These are phyloP conservation scores for Lacerta agilis DNA, from an alignment of 2,797 vertebrate species.

Conservation along the genomic window DNA sequence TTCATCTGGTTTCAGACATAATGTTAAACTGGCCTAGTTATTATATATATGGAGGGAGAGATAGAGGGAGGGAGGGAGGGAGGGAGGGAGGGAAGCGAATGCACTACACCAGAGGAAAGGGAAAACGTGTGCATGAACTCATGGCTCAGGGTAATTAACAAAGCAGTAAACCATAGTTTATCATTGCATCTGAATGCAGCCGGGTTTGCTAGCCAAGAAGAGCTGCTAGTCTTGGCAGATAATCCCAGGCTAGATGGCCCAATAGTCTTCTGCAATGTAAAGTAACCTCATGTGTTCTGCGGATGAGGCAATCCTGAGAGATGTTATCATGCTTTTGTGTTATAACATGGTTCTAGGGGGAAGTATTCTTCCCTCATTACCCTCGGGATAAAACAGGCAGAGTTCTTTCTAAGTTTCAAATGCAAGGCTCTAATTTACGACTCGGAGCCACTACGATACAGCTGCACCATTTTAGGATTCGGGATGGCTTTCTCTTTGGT, in stretches of 20 bases:
- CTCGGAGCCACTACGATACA: background rate
- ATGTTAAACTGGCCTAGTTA: background rate
- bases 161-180: background rate
- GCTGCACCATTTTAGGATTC: background rate
- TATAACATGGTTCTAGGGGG: background rate
- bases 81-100: no score
- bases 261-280: no score
- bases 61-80: no score
- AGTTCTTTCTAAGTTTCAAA: slow-evolving; percentile 10
- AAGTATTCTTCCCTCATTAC: background rate
- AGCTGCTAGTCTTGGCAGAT: background rate
- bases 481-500: background rate
- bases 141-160: background rate
- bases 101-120: background rate
- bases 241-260: background rate
- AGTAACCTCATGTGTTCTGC: background rate
- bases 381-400: background rate
- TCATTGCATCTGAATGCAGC: background rate
- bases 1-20: background rate
- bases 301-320: background rate
- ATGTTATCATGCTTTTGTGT: background rate
- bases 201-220: background rate
- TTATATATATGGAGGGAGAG: no score
- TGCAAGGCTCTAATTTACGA: background rate
- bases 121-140: background rate